Evolutionary conservation across 2,888 invertebrate genomes (phyloP).

Genomic region (Perdita meconis): DNA sequence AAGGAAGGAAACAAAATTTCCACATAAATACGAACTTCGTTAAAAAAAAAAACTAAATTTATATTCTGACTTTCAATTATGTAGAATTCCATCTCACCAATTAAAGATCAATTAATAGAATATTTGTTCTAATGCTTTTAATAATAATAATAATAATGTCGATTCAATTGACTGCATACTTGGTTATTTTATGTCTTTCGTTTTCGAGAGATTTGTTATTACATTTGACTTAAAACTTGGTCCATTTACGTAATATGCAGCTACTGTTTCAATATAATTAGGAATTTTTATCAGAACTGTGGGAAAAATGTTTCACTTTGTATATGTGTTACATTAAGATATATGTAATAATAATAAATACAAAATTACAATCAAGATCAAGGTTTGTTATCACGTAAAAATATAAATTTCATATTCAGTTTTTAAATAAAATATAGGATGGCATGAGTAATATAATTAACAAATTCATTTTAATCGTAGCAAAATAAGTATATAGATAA

Average conservation of each 20-base stretch:
- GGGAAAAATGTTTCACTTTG: not conserved
- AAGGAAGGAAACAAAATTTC: no score
- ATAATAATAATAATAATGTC: constrained; percentile 4
- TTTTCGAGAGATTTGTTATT: not conserved
- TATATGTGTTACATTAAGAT: constrained; percentile 1
- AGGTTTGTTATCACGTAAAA: not conserved
- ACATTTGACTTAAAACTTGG: not conserved
- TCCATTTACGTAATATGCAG: not conserved
- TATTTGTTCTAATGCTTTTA: not conserved
- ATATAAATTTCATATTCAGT: constrained; percentile 2
- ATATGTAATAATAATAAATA: not conserved
- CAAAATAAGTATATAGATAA: not conserved
- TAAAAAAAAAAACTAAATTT: no score
- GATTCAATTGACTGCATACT: not conserved
- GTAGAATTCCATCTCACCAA: no score
- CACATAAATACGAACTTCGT: no score
- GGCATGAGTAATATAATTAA: not conserved
- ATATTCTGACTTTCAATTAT: no score
- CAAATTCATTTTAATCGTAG: not conserved
- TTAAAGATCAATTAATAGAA: no score
- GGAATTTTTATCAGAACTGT: not conserved
- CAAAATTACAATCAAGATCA: not conserved
- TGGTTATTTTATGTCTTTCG: not conserved
- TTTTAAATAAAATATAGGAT: not conserved
- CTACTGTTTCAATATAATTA: not conserved